Conservation (phyloP, 2,888 invertebrate genomes). For the Cerastoderma edule region DNA sequence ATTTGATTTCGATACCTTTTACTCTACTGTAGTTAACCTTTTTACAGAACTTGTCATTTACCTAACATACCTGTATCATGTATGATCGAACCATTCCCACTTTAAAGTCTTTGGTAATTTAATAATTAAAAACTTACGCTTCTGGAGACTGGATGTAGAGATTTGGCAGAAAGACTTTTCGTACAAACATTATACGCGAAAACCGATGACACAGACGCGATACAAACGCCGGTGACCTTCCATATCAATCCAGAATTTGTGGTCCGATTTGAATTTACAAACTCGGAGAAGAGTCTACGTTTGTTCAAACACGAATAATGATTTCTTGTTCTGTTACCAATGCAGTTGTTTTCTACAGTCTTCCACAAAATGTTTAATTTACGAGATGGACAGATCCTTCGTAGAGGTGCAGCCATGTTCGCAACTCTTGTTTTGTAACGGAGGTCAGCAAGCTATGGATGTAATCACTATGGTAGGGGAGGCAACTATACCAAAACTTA, state of each 20-base stretch:
- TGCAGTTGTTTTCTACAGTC: background rate
- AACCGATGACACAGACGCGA: constrained; percentile 41
- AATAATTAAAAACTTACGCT: constrained; percentile 12
- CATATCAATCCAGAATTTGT: background rate
- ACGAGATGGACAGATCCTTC: constrained; percentile 12
- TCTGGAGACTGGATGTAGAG: constrained; percentile 20
- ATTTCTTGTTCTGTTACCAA: background rate
- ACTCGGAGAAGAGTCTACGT: background rate
- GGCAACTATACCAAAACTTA: too few species aligned
- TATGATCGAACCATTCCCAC: too few species aligned
- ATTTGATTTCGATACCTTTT: too few species aligned
- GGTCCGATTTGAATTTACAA: background rate
- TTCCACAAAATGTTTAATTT: background rate
- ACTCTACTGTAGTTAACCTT: too few species aligned
- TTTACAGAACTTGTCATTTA: too few species aligned
- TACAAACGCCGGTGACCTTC: constrained; percentile 36
- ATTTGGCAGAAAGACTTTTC: background rate
- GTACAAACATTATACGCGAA: constrained; percentile 32
- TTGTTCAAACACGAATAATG: background rate
- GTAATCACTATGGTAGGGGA: constrained; percentile 3
- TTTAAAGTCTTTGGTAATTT: too few species aligned
- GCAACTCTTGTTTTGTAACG: constrained; percentile 33
- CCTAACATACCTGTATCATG: too few species aligned
- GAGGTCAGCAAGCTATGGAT: too few species aligned
- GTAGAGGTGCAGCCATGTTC: constrained; percentile 69